Conservation (phyloP, 2,888 invertebrate genomes). For the Plagodis dolabraria region DNA sequence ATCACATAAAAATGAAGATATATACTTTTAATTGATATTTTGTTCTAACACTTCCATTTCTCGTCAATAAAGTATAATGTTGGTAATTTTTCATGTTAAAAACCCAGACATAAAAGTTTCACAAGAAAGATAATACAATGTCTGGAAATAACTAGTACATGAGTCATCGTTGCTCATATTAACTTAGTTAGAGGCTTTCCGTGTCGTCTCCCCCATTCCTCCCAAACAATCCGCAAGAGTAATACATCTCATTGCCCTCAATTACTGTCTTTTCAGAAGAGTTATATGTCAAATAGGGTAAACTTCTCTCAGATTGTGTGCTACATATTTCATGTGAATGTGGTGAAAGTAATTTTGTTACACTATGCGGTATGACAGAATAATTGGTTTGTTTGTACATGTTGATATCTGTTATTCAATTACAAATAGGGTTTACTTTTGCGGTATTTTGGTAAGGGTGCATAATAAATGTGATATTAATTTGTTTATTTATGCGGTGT, state of each 20-base stretch:
- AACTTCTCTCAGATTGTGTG: constrained; percentile 52
- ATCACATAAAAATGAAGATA: too few species aligned
- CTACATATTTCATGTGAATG: constrained; percentile 54
- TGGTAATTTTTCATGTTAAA: too few species aligned
- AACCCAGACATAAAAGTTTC: too few species aligned
- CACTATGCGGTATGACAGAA: constrained; percentile 12
- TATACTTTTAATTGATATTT: too few species aligned
- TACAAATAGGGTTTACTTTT: constrained; percentile 9
- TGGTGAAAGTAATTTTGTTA: constrained; percentile 37
- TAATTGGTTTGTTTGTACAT: constrained; percentile 32
- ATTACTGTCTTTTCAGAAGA: constrained; percentile 72
- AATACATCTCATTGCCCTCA: constrained; percentile 80
- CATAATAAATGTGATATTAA: neutral
- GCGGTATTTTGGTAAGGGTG: constrained; percentile 16
- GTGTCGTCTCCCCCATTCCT: constrained; percentile 50
- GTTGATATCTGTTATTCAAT: constrained; percentile 23
- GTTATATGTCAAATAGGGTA: constrained; percentile 71
- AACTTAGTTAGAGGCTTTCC: constrained; percentile 11
- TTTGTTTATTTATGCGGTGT: too few species aligned
- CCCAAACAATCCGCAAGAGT: constrained; percentile 63
- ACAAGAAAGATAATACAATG: too few species aligned
- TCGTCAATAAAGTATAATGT: too few species aligned
- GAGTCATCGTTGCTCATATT: constrained; percentile 14
- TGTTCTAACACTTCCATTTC: too few species aligned
- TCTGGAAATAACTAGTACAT: neutral